A percentile compares a stretch with the other conserved stretches of the same genome.
phyloP scores from a whole-genome alignment of 2,888 invertebrate genomes.

The Agrenia bidenticulata region DNA sequence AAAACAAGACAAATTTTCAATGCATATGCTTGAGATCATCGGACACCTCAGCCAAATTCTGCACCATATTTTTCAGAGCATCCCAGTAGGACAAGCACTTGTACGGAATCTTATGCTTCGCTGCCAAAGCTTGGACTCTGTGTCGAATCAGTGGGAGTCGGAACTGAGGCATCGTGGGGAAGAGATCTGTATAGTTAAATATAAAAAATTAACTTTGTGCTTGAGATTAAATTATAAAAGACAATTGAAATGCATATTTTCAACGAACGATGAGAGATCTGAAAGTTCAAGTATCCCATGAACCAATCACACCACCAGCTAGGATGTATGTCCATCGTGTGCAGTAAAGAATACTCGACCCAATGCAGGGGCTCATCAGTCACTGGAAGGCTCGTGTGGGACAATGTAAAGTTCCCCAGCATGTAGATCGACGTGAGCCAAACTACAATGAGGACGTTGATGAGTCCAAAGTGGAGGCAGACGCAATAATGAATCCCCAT shows the following conservation, averaged over 20 bases:
- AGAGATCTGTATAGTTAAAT: too few relatives aligned
- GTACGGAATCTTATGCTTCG: slow-evolving; percentile 46
- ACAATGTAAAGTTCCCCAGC: slow-evolving; percentile 51
- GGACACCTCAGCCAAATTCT: slow-evolving; percentile 46
- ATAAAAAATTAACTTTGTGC: too few relatives aligned
- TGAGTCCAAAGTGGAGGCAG: slow-evolving; percentile 44
- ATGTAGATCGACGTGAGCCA: slow-evolving; percentile 52
- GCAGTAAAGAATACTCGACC: slow-evolving; percentile 32
- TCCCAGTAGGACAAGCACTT: slow-evolving; percentile 40
- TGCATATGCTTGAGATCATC: slow-evolving; percentile 37
- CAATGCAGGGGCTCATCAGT: slow-evolving; percentile 37
- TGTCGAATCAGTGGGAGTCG: slow-evolving; percentile 41
- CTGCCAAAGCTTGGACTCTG: slow-evolving; percentile 44
- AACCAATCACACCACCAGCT: slow-evolving; percentile 2
- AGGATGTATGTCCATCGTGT: slow-evolving; percentile 4
- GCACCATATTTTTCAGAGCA: slow-evolving; percentile 43
- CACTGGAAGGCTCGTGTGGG: slow-evolving; percentile 49
- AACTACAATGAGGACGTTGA: slow-evolving; percentile 44
- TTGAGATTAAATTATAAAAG: too few relatives aligned
- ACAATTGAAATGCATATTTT: too few relatives aligned
- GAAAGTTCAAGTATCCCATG: too few relatives aligned
- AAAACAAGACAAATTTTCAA: too few relatives aligned
- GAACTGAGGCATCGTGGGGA: slow-evolving; percentile 52
- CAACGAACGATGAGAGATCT: slow-evolving; percentile 48
- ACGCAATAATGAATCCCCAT: slow-evolving; percentile 48